Percentiles rank a stretch among this genome's conserved stretches.
phyloP scores from a whole-genome alignment of 37 sponge, comb jelly and placozoan genomes.

The Petrosia ficiformis region DNA sequence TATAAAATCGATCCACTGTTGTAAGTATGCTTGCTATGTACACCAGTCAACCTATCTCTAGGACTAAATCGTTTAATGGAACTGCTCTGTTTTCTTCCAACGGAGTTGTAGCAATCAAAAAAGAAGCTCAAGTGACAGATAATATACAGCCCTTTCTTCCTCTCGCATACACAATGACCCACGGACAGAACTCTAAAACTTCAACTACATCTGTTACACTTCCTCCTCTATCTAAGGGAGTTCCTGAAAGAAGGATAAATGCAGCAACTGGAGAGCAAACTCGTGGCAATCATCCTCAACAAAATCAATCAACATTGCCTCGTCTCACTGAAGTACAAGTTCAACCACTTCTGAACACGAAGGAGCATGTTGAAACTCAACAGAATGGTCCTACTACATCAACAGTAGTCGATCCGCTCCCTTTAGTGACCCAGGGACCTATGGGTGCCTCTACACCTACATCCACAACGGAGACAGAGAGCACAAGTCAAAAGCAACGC shows the following conservation, averaged over 20 bases:
- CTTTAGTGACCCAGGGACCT: constrained; percentile 45
- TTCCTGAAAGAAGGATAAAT: constrained; percentile 2
- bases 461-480: not conserved
- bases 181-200: not conserved
- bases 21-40: constrained; percentile 65
- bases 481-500: constrained; percentile 40
- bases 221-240: constrained; percentile 42
- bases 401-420: constrained; percentile 25
- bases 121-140: not conserved
- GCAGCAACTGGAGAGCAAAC: not conserved
- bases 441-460: constrained; percentile 35
- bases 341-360: constrained; percentile 71
- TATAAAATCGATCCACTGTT: too few relatives aligned
- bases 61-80: constrained; percentile 68
- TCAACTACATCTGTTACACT: constrained; percentile 3
- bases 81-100: constrained; percentile 15
- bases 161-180: not conserved
- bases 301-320: constrained; percentile 26
- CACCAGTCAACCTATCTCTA: constrained; percentile 61
- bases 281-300: constrained; percentile 17
- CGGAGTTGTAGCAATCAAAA: not conserved
- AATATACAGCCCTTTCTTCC: not conserved
- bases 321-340: constrained; percentile 71
- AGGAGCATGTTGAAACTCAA: not conserved
- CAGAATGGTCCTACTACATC: not conserved